Conservation (phyloP, 2,797 vertebrate species). For the Ptychobarbus kaznakovi region DNA sequence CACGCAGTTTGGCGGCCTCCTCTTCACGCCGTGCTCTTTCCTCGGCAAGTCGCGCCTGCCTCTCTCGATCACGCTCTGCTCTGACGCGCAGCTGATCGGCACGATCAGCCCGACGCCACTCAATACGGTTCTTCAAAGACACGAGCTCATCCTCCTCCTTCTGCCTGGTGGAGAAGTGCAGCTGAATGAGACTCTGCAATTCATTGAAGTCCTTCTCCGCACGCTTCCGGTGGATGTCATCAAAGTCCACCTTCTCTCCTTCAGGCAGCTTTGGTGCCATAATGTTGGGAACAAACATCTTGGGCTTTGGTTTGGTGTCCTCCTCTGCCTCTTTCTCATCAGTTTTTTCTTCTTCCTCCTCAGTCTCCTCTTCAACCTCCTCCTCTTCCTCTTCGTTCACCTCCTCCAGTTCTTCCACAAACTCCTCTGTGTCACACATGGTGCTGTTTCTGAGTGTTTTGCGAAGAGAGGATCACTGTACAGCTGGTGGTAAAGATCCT, state of each 20-base stretch:
- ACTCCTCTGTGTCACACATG: constrained; percentile 80
- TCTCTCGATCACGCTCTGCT: constrained; percentile 74
- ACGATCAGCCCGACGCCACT: constrained; percentile 75
- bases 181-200: constrained; percentile 80
- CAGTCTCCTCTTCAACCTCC: constrained; percentile 48
- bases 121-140: constrained; percentile 76
- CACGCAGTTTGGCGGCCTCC: constrained; percentile 75
- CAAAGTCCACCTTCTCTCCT: constrained; percentile 83
- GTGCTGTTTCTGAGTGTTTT: constrained; percentile 50
- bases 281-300: constrained; percentile 77
- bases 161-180: constrained; percentile 80
- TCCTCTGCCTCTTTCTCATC: constrained; percentile 60
- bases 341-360: constrained; percentile 49
- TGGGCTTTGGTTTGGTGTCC: constrained; percentile 70
- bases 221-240: constrained; percentile 83
- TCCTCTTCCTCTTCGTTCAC: constrained; percentile 40
- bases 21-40: constrained; percentile 78
- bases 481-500: constrained; percentile 53
- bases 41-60: constrained; percentile 70
- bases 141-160: constrained; percentile 84
- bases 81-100: constrained; percentile 78
- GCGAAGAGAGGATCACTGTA: constrained; percentile 41
- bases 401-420: constrained; percentile 60
- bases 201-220: constrained; percentile 84
- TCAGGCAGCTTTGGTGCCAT: constrained; percentile 81